phyloP scores from a whole-genome alignment of 2,113 vertebrate species.

The Brachypodius melanocephalos region DNA sequence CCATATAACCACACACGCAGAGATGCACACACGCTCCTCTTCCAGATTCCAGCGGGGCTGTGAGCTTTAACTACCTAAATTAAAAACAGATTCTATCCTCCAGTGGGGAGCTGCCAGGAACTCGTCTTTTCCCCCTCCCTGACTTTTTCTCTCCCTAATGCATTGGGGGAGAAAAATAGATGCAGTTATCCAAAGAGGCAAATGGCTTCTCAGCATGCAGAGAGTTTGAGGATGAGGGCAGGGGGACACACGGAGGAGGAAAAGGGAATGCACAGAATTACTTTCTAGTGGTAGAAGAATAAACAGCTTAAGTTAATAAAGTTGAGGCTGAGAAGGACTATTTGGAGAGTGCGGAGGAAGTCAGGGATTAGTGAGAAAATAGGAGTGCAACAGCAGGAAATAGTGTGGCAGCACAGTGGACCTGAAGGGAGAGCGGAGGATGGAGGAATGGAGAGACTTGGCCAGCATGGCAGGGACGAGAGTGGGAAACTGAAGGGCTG shows the following conservation, averaged over 20 bases:
- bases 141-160: neutral
- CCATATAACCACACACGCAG: neutral
- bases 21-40: neutral
- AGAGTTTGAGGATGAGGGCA: neutral
- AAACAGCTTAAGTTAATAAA: constrained; percentile 57
- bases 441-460: neutral
- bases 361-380: constrained; percentile 44
- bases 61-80: constrained; percentile 59
- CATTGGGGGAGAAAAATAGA: neutral
- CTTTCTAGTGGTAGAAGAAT: constrained; percentile 37
- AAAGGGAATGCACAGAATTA: constrained; percentile 4
- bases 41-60: constrained; percentile 26
- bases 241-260: neutral
- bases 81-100: constrained; percentile 49
- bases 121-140: neutral
- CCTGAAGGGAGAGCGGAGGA: neutral
- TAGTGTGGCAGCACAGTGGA: neutral
- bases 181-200: neutral
- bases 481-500: neutral
- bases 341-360: constrained; percentile 31
- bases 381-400: neutral
- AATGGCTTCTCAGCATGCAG: neutral
- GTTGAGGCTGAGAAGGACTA: neutral
- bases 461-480: fast-evolving
- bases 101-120: constrained; percentile 9